A percentile compares a stretch with the other conserved stretches of the same genome.
Evolutionary conservation across 2,888 invertebrate species (phyloP).

Genomic region (Brassicogethes aeneus): DNA sequence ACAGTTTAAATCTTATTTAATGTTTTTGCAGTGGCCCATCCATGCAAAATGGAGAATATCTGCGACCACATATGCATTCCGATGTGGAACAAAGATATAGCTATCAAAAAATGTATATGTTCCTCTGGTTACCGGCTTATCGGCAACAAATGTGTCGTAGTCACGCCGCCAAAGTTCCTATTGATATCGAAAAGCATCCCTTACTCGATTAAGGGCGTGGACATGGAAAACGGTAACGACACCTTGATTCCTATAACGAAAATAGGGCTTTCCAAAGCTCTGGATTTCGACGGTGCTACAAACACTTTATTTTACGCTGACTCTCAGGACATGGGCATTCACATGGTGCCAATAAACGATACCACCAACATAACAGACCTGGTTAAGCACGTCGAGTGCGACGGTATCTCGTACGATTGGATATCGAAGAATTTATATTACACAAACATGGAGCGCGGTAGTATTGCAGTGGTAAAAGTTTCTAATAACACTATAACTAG

Average conservation of each 20-base stretch:
- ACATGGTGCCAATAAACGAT: slow-evolving; percentile 20
- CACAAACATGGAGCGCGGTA: slow-evolving; percentile 64
- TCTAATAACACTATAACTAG: slow-evolving; percentile 47
- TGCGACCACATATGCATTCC: slow-evolving; percentile 74
- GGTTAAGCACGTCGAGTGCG: slow-evolving; percentile 52
- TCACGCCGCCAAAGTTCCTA: slow-evolving; percentile 53
- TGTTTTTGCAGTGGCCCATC: slow-evolving; percentile 49
- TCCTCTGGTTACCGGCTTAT: slow-evolving; percentile 58
- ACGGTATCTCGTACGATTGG: slow-evolving; percentile 79
- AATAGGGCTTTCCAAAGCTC: slow-evolving; percentile 53
- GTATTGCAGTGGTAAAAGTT: slow-evolving; percentile 59
- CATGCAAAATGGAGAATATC: slow-evolving; percentile 57
- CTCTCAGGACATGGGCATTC: slow-evolving; percentile 37
- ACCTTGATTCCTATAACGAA: slow-evolving; percentile 63
- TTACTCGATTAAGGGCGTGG: slow-evolving; percentile 61
- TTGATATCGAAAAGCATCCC: slow-evolving; percentile 58
- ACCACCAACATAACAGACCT: slow-evolving; percentile 39
- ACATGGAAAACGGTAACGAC: slow-evolving; percentile 41
- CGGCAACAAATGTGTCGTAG: slow-evolving; percentile 50
- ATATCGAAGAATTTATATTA: slow-evolving; percentile 75
- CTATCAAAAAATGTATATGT: slow-evolving; percentile 60
- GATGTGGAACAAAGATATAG: slow-evolving; percentile 46
- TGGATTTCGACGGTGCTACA: slow-evolving; percentile 58
- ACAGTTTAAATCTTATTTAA: slow-evolving; percentile 2
- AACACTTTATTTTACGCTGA: slow-evolving; percentile 43